These are phyloP conservation scores for Hybognathus amarus DNA, from an alignment of 2,797 vertebrate species.

Conservation along the genomic window DNA sequence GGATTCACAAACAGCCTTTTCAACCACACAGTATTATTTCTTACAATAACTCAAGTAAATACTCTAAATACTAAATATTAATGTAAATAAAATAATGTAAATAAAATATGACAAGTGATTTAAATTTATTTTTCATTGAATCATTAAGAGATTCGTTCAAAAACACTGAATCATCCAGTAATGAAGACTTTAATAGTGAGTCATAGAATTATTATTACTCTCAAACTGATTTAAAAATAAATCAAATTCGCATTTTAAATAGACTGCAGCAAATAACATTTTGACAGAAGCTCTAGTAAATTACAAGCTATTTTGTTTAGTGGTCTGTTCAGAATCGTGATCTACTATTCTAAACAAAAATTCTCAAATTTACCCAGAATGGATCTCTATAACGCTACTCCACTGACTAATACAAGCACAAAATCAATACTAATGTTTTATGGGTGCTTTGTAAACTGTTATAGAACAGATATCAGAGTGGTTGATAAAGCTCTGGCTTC, in stretches of 20 bases:
- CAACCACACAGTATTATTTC: not conserved
- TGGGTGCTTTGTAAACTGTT: constrained; percentile 3
- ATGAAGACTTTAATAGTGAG: not conserved
- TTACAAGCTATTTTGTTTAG: not conserved
- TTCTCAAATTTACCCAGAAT: not conserved
- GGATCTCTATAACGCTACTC: not conserved
- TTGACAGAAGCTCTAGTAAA: not conserved
- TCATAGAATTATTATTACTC: not conserved
- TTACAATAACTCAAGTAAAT: not conserved
- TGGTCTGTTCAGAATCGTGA: too few relatives aligned
- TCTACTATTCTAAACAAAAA: not conserved
- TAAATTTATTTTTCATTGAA: not conserved
- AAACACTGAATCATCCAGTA: not conserved
- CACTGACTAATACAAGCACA: not conserved
- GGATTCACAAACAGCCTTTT: not conserved
- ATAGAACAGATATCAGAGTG: not conserved
- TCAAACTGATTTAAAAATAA: too few relatives aligned
- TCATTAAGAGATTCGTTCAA: not conserved
- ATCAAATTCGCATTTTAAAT: too few relatives aligned
- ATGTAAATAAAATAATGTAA: not conserved
- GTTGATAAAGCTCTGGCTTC: not conserved
- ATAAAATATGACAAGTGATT: not conserved
- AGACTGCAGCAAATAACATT: too few relatives aligned
- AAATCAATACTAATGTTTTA: constrained; percentile 26
- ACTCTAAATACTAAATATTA: too few relatives aligned